These are phyloP conservation scores for Ophthalmolycus amberensis DNA, from an alignment of 2,113 vertebrate species.

Conservation along the genomic window DNA sequence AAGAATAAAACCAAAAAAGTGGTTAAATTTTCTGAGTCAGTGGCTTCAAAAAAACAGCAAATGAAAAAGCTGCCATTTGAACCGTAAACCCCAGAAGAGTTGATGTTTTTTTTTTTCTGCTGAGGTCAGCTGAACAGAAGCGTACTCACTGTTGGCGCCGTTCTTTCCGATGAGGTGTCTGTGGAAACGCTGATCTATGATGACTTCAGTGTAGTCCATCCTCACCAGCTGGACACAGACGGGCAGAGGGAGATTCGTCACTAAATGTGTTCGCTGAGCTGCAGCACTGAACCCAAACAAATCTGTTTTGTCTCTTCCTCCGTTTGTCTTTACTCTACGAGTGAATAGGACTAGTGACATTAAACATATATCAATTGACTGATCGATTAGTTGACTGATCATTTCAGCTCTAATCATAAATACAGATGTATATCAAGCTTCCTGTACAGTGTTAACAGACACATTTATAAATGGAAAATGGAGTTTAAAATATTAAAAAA, in stretches of 20 bases:
- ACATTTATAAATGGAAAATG: no score
- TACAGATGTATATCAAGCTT: not conserved
- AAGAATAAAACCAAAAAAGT: not conserved
- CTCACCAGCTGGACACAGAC: slow-evolving; percentile 78
- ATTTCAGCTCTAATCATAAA: not conserved
- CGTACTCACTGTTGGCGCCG: slow-evolving; percentile 84
- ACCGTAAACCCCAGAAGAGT: not conserved
- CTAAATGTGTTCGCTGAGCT: not conserved
- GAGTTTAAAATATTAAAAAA: no score
- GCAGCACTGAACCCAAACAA: not conserved
- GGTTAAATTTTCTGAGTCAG: not conserved
- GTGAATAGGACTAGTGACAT: not conserved
- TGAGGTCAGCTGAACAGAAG: not conserved
- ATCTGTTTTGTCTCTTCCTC: not conserved
- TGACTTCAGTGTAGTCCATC: slow-evolving; percentile 88
- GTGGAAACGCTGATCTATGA: slow-evolving; percentile 86
- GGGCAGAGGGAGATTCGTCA: not conserved
- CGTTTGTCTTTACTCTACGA: not conserved
- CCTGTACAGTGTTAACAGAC: not conserved
- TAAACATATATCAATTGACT: not conserved
- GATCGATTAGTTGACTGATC: not conserved
- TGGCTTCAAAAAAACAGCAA: not conserved
- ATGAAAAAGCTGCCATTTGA: not conserved
- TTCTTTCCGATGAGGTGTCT: slow-evolving; percentile 87
- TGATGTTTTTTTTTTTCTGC: not conserved